Base-by-base conservation (phyloP, 2,888 invertebrate genomes). In the Norana najaformis region DNA sequence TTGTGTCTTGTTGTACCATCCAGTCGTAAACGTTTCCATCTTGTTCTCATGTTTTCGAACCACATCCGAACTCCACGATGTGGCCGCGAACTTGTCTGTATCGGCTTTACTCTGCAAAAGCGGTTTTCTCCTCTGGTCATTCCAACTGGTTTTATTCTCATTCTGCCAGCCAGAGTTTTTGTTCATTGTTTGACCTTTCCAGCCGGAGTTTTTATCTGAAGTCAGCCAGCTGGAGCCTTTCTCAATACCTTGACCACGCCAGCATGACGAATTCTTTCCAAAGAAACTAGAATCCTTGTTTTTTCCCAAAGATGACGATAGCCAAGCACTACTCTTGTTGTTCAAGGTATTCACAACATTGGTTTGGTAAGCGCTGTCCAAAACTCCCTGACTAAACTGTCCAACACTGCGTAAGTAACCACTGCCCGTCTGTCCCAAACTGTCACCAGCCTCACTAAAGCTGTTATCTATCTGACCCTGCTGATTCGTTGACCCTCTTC, bases 101-200 rank as follows among this genome's bases (percentile, higher is more conserved):
- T 30, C n/a, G 30, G 69, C n/a, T 69, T 69, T 69, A 69, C 8
- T n/a, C 13, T 30, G 69, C 16, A 69, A 69, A 30, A 69, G 69
- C 16, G 69, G 16, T 69, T 69, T 69, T n/a, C n/a, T 69, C 69
- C 13, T 69, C 69, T 69, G 69, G 69, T 69, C 69, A 69, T 69
- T 30, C 69, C 69, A 69, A 30, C 69, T n/a, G n/a, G n/a, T n/a
- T 69, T 69, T 69, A 69, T 69, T 69, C n/a, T 69, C 69, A 69
- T n/a, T 69, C 69, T 30, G 69, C 69, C 69, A 69, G 16, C n/a
- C n/a, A n/a, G 69, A 69, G 69, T 69, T n/a, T 30, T n/a, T 69
- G 69, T 69, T 69, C 69, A 69, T 69, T 69, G 69, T 69, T 69
- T 69, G 69, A 69, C 69, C 69, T 69, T 69, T 69, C 69, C 69